These are phyloP conservation scores for Rhynchotus rufescens DNA, from an alignment of 2,797 vertebrate species.

Conservation along the genomic window DNA sequence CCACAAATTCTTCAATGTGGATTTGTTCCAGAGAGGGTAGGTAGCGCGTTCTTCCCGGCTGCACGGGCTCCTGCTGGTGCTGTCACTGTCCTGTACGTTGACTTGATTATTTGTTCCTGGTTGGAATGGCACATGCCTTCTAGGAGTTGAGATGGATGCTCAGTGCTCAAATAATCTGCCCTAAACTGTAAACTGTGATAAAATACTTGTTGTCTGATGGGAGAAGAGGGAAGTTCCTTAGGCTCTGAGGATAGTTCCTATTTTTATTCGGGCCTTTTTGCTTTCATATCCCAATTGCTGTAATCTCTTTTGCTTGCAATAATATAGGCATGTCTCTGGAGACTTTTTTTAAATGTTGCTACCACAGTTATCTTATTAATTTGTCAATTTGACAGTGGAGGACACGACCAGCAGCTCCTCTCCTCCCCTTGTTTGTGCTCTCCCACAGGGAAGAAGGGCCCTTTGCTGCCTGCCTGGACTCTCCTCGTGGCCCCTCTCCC, in stretches of 20 bases:
- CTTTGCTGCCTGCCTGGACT: background rate
- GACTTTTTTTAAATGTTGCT: background rate
- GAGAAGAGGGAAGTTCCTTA: background rate
- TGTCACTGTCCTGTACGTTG: background rate
- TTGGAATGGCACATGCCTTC: background rate
- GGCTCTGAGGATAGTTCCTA: background rate
- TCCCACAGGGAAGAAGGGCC: background rate
- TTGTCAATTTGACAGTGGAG: background rate
- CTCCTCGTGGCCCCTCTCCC: background rate
- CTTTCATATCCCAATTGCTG: background rate
- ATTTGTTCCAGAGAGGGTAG: constrained; percentile 99
- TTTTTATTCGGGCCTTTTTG: background rate
- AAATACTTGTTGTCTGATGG: background rate
- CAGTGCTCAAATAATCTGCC: background rate
- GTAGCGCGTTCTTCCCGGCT: constrained; percentile 40
- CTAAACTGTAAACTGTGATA: background rate
- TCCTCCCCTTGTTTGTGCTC: background rate
- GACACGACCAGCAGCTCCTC: background rate
- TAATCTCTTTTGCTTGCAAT: constrained; percentile 4
- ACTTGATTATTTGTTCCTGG: background rate
- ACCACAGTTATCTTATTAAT: background rate
- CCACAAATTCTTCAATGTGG: constrained; percentile 99
- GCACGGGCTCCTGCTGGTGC: background rate
- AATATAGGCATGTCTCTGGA: background rate
- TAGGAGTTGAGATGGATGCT: background rate